Evolutionary conservation across 1,140 invertebrate genomes (phyloP).

Genomic region (Drosophila azteca): DNA sequence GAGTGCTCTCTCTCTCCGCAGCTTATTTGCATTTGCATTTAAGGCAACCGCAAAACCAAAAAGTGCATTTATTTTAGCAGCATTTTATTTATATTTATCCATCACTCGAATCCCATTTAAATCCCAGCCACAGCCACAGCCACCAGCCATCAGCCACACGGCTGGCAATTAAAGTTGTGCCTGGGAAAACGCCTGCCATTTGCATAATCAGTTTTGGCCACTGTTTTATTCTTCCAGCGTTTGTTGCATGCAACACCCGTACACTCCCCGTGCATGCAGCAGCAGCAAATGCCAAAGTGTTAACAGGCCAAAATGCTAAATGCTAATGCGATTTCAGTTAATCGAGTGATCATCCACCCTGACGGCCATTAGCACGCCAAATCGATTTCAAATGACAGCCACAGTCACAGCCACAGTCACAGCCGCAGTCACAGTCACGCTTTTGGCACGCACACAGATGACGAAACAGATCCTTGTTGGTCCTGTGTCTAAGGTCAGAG

Average conservation of each 20-base stretch:
- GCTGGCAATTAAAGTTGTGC: conserved; percentile 33
- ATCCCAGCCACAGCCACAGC: conserved; percentile 8
- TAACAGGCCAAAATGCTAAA: conserved; percentile 18
- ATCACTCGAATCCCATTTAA: conserved; percentile 47
- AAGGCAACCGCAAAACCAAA: conserved; percentile 32
- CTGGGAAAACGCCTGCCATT: conserved; percentile 33
- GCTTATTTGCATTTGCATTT: conserved; percentile 24
- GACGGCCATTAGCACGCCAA: conserved; percentile 62
- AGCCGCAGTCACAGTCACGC: conserved; percentile 20
- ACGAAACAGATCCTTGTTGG: not conserved
- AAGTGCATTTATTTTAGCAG: conserved; percentile 28
- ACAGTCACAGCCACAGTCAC: conserved; percentile 19
- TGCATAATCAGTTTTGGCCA: conserved; percentile 53
- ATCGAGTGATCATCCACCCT: conserved; percentile 46
- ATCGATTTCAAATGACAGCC: conserved; percentile 57
- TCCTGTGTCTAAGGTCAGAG: not conserved
- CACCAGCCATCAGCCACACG: too few relatives aligned
- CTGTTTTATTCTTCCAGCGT: conserved; percentile 9
- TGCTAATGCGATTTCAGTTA: conserved; percentile 42
- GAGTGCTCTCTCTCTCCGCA: too few relatives aligned
- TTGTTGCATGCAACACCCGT: conserved; percentile 4
- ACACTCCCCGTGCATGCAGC: too few relatives aligned
- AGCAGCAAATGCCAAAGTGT: too few relatives aligned
- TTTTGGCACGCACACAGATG: too few relatives aligned
- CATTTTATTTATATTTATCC: conserved; percentile 51